These are phyloP conservation scores for Pongo abelii DNA, from an alignment of 2,113 vertebrate species.

Conservation along the genomic window DNA sequence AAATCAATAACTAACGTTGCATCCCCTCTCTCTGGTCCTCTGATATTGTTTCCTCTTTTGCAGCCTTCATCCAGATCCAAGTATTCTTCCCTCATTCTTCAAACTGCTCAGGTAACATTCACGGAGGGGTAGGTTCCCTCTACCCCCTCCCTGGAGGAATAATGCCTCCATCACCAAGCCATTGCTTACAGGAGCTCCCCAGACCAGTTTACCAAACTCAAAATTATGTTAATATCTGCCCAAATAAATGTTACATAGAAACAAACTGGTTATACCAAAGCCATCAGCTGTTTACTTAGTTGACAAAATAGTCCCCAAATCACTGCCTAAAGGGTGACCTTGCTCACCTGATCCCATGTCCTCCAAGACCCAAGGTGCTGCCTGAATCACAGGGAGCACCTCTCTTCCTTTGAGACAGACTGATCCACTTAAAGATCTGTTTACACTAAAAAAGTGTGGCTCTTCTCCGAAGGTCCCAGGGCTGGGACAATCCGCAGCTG, in stretches of 20 bases:
- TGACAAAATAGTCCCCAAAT: not conserved
- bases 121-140: not conserved
- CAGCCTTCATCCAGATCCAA: not conserved
- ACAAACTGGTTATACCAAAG: not conserved
- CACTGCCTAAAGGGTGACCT: not conserved
- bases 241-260: not conserved
- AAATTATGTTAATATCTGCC: not conserved
- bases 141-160: not conserved
- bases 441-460: not conserved
- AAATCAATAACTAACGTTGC: not conserved
- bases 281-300: not conserved
- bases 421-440: not conserved
- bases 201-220: not conserved
- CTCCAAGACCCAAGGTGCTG: not conserved
- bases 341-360: not conserved
- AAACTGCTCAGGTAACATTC: not conserved
- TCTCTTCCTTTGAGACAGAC: not conserved
- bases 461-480: not conserved
- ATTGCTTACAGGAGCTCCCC: not conserved
- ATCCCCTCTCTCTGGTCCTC: not conserved
- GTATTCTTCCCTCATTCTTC: not conserved
- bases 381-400: not conserved
- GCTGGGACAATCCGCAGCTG: not conserved
- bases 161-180: not conserved
- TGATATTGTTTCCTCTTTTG: not conserved